Conservation (phyloP, 2,797 vertebrate genomes). For the Pangasius macronema region DNA sequence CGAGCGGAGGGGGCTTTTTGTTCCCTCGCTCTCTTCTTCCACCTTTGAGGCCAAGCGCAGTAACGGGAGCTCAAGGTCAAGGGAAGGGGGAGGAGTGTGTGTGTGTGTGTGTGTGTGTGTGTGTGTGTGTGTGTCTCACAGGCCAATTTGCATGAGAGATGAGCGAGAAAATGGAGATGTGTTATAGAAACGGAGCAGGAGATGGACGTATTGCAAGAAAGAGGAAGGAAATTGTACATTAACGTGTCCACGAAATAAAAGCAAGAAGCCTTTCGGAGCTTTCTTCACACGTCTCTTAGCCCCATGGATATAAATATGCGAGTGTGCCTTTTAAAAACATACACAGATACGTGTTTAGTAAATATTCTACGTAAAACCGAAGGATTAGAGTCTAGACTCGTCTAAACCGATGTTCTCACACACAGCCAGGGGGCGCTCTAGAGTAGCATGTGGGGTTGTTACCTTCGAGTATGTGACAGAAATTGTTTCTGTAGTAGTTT, state of each 20-base stretch:
- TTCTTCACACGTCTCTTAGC: not conserved
- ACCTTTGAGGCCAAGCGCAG: slow-evolving; percentile 84
- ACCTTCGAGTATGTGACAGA: not conserved
- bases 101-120: slow-evolving; percentile 14
- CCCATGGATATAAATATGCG: no score
- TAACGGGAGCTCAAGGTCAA: slow-evolving; percentile 94
- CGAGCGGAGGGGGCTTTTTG: not conserved
- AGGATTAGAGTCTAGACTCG: no score
- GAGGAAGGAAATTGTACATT: not conserved
- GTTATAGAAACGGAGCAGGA: not conserved
- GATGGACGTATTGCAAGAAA: not conserved
- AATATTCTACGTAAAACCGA: not conserved
- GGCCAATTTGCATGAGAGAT: slow-evolving; percentile 57
- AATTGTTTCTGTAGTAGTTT: not conserved
- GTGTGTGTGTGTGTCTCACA: slow-evolving; percentile 29
- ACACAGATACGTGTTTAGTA: not conserved
- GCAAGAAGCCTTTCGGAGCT: no score
- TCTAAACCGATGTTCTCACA: no score
- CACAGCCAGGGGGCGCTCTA: slow-evolving; percentile 1
- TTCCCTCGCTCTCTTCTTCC: slow-evolving; percentile 44
- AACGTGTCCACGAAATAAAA: not conserved
- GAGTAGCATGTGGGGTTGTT: not conserved
- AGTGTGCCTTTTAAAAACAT: no score
- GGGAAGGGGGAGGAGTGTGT: slow-evolving; percentile 39
- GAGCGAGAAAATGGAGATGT: slow-evolving; percentile 17